Evolutionary conservation across 2,113 vertebrate species (phyloP).

Genomic region (Nyctereutes procyonoides): DNA sequence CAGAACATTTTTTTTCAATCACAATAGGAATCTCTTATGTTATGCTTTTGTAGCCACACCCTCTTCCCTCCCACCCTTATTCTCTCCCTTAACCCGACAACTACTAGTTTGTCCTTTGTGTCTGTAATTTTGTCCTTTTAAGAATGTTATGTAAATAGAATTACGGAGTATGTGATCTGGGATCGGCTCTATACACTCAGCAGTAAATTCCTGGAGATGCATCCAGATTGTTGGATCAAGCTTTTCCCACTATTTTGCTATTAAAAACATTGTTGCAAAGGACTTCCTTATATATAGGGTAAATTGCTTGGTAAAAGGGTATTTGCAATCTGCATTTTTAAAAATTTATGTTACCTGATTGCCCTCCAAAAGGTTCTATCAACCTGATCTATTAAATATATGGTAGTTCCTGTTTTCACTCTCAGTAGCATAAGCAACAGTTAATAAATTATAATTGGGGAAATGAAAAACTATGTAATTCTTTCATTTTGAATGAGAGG

Average conservation of each 20-base stretch:
- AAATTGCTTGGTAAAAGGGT: neutral
- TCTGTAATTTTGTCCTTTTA: constrained; percentile 13
- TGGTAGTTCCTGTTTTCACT: neutral
- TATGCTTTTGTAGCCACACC: neutral
- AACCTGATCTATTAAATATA: neutral
- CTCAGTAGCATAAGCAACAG: neutral
- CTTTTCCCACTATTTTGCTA: neutral
- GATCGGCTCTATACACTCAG: neutral
- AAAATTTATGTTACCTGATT: neutral
- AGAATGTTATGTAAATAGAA: neutral
- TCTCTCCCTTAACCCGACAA: neutral
- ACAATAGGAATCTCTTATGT: neutral
- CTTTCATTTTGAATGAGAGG: neutral
- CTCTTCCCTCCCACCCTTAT: neutral
- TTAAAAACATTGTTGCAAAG: constrained; percentile 12
- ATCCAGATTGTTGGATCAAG: neutral
- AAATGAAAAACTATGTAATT: neutral
- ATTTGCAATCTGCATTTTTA: constrained; percentile 4
- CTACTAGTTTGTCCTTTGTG: neutral
- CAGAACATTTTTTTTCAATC: neutral
- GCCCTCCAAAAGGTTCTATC: neutral
- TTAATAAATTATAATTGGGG: constrained; percentile 15
- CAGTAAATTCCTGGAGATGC: neutral
- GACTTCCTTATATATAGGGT: neutral
- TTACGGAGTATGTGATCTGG: neutral